These are phyloP conservation scores for Aurelia coerulea DNA, from an alignment of 30 jellyfish, hydroid and myxozoan species.

Conservation along the genomic window DNA sequence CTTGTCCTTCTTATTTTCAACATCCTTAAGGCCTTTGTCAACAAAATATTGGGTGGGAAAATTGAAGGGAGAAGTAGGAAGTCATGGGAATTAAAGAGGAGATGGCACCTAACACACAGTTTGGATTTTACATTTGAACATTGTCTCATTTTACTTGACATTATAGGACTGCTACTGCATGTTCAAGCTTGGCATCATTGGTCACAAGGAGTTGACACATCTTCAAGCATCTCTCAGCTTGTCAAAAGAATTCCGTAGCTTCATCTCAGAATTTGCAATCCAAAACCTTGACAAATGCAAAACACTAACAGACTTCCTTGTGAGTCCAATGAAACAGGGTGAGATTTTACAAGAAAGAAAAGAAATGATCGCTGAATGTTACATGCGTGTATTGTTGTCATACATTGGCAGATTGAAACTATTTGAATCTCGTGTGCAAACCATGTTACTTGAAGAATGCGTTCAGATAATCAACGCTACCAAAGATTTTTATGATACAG, in stretches of 20 bases:
- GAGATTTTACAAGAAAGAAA: constrained; percentile 23
- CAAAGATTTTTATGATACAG: constrained; percentile 47
- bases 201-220: constrained; percentile 5
- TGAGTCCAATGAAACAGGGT: constrained; percentile 23
- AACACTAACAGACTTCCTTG: constrained; percentile 50
- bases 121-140: too few relatives aligned
- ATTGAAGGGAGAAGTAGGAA: too few relatives aligned
- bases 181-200: constrained; percentile 32
- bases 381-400: constrained; percentile 44
- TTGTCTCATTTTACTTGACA: neutral
- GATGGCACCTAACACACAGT: too few relatives aligned
- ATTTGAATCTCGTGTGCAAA: constrained; percentile 49
- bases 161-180: constrained; percentile 44
- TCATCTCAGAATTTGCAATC: constrained; percentile 62
- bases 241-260: constrained; percentile 51
- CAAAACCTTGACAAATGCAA: constrained; percentile 44
- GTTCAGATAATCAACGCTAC: constrained; percentile 40
- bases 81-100: too few relatives aligned
- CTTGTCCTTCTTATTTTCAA: too few relatives aligned
- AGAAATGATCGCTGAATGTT: constrained; percentile 46
- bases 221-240: constrained; percentile 23
- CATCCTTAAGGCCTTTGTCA: too few relatives aligned
- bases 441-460: constrained; percentile 67
- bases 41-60: too few relatives aligned
- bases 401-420: constrained; percentile 58